phyloP scores from a whole-genome alignment of 2,797 vertebrate genomes.

The Silurus lanzhouensis region DNA sequence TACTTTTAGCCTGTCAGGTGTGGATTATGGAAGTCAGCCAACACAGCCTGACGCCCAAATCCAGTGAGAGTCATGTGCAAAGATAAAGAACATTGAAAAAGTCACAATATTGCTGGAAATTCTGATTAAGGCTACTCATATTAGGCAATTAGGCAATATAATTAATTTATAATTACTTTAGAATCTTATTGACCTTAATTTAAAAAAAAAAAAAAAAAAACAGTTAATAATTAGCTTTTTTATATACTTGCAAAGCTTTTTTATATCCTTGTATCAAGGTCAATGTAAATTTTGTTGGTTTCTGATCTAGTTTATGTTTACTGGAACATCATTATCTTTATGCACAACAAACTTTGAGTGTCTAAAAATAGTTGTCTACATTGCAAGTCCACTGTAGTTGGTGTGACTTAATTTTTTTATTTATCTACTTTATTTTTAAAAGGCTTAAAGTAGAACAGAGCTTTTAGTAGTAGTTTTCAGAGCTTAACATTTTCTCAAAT shows the following conservation, averaged over 20 bases:
- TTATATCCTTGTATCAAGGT: background rate
- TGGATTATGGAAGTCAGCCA: conserved; percentile 45
- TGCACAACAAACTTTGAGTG: background rate
- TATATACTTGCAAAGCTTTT: background rate
- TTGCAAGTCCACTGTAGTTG: background rate
- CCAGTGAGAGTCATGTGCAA: conserved; percentile 37
- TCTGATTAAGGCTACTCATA: background rate
- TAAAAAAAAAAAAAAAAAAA: too few relatives aligned
- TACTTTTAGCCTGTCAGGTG: conserved; percentile 46
- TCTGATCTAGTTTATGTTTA: background rate
- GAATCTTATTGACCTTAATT: background rate
- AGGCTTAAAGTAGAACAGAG: too few relatives aligned
- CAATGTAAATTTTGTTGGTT: background rate
- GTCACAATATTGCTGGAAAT: conserved; percentile 21
- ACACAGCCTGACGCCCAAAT: conserved; percentile 20
- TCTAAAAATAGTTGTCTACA: too few relatives aligned
- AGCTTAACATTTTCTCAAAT: too few relatives aligned
- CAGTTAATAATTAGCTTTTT: background rate
- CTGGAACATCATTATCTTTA: background rate
- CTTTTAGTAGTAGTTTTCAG: background rate
- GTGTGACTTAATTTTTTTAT: background rate
- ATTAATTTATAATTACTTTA: background rate
- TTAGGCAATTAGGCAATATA: background rate
- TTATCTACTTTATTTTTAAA: background rate
- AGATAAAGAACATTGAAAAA: conserved; percentile 39